Evolutionary conservation across 2,888 invertebrate genomes (phyloP).

Genomic region (Sinotaia quadrata): DNA sequence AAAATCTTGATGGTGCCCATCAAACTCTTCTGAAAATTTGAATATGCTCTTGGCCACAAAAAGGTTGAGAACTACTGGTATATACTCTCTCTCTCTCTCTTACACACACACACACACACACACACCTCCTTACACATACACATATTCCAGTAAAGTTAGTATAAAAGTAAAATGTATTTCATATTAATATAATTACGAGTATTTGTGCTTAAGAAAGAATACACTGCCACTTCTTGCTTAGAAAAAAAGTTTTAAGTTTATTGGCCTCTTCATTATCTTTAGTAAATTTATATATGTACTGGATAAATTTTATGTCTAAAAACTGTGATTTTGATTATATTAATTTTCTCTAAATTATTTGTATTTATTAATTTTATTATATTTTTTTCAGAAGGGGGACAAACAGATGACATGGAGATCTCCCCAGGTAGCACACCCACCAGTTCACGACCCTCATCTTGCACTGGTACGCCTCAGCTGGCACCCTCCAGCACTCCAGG

Average conservation of each 20-base stretch:
- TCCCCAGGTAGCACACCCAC: conserved; percentile 85
- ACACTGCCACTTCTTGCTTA: no score
- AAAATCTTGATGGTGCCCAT: no score
- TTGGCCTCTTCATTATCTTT: neutral
- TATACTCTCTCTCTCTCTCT: no score
- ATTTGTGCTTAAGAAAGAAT: no score
- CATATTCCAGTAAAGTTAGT: no score
- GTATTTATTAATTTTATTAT: neutral
- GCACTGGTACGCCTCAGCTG: conserved; percentile 49
- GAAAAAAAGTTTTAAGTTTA: neutral
- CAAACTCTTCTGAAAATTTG: no score
- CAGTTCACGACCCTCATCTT: conserved; percentile 41
- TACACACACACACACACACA: no score
- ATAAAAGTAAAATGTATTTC: no score
- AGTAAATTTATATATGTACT: neutral
- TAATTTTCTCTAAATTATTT: neutral
- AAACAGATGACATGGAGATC: conserved; percentile 92
- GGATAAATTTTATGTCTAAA: neutral
- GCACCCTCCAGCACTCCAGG: conserved; percentile 41
- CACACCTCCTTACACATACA: no score
- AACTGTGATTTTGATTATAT: neutral
- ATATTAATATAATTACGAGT: no score
- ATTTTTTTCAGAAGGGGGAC: conserved; percentile 52
- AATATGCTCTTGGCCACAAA: no score
- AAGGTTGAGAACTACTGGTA: no score